phyloP scores from a whole-genome alignment of 2,113 vertebrate genomes.

The Misgurnus mizolepis region DNA sequence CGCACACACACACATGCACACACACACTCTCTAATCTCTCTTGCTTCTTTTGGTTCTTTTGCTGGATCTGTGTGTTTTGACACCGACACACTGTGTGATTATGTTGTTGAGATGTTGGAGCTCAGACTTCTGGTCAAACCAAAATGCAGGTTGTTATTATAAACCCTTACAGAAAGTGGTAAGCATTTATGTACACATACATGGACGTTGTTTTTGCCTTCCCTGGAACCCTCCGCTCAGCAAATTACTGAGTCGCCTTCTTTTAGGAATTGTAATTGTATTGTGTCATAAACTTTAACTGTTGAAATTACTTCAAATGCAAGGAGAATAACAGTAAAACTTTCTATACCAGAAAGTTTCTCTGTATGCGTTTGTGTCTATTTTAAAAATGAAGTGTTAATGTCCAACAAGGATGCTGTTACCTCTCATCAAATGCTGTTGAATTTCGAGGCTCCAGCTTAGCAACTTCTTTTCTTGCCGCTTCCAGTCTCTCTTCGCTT shows the following conservation, averaged over 20 bases:
- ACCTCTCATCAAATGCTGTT: constrained; percentile 75
- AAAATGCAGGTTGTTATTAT: constrained; percentile 18
- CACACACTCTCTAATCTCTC: constrained; percentile 15
- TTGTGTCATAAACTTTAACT: neutral
- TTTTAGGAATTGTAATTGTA: too few species aligned
- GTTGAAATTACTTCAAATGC: neutral
- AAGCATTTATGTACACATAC: constrained; percentile 4
- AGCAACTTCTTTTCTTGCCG: constrained; percentile 56
- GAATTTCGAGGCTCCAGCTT: constrained; percentile 58
- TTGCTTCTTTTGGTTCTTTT: constrained; percentile 30
- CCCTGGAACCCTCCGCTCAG: too few species aligned
- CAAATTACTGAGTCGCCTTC: too few species aligned
- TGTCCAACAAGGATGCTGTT: constrained; percentile 43
- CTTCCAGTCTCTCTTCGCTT: constrained; percentile 63
- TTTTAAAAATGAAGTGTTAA: neutral
- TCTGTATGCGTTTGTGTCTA: neutral
- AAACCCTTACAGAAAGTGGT: constrained; percentile 5
- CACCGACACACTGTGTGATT: constrained; percentile 1
- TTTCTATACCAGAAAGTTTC: neutral
- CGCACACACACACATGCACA: neutral
- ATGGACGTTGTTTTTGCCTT: neutral
- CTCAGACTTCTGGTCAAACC: constrained; percentile 18
- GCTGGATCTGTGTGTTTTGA: constrained; percentile 11
- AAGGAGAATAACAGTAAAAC: neutral
- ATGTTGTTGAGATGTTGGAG: constrained; percentile 45